Conservation (phyloP, 1,140 invertebrate genomes). For the Tyrophagus putrescentiae region DNA sequence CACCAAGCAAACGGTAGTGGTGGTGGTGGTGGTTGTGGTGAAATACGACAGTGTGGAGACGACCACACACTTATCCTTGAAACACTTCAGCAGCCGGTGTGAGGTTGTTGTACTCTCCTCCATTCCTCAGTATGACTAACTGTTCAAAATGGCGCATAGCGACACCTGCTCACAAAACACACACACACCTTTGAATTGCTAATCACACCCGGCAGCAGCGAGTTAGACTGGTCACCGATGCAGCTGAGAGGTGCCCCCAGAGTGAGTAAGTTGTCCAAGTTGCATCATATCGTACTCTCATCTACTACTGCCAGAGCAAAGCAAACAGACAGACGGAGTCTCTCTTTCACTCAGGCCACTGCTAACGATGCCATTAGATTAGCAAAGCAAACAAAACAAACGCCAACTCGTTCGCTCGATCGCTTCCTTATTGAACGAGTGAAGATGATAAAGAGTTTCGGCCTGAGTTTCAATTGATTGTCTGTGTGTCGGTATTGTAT, state of each 20-base stretch:
- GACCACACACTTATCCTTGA: background rate
- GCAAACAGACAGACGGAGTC: too few species aligned
- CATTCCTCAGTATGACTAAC: too few species aligned
- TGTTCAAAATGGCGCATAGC: too few species aligned
- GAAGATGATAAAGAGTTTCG: too few species aligned
- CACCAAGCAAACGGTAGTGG: too few species aligned
- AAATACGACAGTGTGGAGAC: too few species aligned
- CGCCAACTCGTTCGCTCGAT: background rate
- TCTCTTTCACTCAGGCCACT: too few species aligned
- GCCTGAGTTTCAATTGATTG: too few species aligned
- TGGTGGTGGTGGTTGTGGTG: background rate
- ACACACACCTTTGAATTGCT: too few species aligned
- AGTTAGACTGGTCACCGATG: background rate
- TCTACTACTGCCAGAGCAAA: background rate
- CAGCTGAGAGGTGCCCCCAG: background rate
- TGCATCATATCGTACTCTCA: background rate
- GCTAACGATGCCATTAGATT: background rate
- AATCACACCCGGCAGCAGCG: too few species aligned
- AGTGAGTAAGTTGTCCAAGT: background rate
- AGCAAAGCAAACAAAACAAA: background rate
- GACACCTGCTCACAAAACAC: too few species aligned
- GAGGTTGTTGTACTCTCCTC: slow-evolving; percentile 12
- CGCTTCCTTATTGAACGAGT: background rate
- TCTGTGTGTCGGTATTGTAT: too few species aligned
- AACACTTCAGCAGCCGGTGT: background rate